Evolutionary conservation across 35 echinoderm and acorn worm species (phyloP).

Genomic region (Heliocidaris erythrogramma): DNA sequence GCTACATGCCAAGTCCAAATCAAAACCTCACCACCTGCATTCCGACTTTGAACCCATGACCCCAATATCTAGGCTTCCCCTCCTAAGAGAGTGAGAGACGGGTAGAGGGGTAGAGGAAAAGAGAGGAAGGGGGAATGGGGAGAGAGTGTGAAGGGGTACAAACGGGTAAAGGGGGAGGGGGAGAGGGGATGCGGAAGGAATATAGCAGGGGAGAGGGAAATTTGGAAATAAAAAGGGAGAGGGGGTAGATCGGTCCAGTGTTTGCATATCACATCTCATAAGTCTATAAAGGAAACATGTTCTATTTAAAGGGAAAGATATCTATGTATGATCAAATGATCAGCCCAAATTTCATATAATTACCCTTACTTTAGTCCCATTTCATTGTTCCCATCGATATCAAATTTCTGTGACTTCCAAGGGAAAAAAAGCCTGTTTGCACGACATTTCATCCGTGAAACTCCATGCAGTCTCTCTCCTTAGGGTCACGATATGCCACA

Average conservation of each 20-base stretch:
- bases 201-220: not conserved
- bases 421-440: not conserved
- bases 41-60: slow-evolving; percentile 3
- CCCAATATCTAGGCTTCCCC: not conserved
- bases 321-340: no score
- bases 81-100: not conserved
- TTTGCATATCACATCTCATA: no score
- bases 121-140: not conserved
- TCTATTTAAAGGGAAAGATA: no score
- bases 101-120: not conserved
- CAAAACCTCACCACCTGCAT: not conserved
- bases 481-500: not conserved
- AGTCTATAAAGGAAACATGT: no score
- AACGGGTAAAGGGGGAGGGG: not conserved
- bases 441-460: not conserved
- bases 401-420: not conserved
- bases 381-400: not conserved
- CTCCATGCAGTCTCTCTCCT: not conserved
- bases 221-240: not conserved
- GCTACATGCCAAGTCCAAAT: not conserved
- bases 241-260: not conserved
- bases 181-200: not conserved
- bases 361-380: not conserved
- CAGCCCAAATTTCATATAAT: not conserved
- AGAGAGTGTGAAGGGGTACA: not conserved